Percentiles rank a stretch among this genome's conserved stretches.
These are phyloP conservation scores for Macroramphosus scolopax DNA, from an alignment of 2,797 vertebrate species.

Conservation along the genomic window DNA sequence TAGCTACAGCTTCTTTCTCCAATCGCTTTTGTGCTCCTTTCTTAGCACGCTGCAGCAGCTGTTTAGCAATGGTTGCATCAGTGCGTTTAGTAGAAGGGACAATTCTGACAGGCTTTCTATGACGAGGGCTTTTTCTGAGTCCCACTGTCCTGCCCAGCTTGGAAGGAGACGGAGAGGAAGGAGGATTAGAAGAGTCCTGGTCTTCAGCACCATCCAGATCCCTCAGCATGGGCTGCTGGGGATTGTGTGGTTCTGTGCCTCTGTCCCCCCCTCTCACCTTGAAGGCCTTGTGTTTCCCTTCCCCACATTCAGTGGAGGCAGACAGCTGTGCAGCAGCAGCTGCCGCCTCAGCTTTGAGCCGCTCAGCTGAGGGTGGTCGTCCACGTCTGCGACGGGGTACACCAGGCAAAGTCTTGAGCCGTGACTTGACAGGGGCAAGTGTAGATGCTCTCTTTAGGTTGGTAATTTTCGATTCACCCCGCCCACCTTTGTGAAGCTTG, in stretches of 20 bases:
- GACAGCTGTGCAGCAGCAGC: constrained; percentile 71
- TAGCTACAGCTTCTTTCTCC: constrained; percentile 87
- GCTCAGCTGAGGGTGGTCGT: constrained; percentile 89
- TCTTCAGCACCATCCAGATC: constrained; percentile 55
- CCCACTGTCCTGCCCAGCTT: constrained; percentile 71
- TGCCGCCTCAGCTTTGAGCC: constrained; percentile 84
- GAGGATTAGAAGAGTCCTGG: constrained; percentile 61
- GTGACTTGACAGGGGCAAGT: constrained; percentile 89
- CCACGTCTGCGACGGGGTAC: constrained; percentile 85
- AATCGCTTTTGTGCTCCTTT: constrained; percentile 90
- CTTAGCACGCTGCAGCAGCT: constrained; percentile 94
- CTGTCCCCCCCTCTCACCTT: constrained; percentile 82
- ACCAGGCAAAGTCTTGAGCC: constrained; percentile 87
- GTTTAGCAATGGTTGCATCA: constrained; percentile 94
- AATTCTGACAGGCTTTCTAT: constrained; percentile 92
- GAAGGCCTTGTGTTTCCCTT: constrained; percentile 86
- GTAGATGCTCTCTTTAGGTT: constrained; percentile 93
- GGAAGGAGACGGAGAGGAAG: constrained; percentile 66
- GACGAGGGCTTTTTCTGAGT: constrained; percentile 92
- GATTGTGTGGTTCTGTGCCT: constrained; percentile 65
- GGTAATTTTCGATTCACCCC: constrained; percentile 76
- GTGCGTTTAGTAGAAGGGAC: constrained; percentile 95
- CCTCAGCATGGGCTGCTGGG: constrained; percentile 61
- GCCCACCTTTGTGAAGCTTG: constrained; percentile 69
- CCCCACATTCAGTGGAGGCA: constrained; percentile 59